Evolutionary conservation across 2,888 invertebrate species (phyloP).

Genomic region (Drosophila sordidapex): DNA sequence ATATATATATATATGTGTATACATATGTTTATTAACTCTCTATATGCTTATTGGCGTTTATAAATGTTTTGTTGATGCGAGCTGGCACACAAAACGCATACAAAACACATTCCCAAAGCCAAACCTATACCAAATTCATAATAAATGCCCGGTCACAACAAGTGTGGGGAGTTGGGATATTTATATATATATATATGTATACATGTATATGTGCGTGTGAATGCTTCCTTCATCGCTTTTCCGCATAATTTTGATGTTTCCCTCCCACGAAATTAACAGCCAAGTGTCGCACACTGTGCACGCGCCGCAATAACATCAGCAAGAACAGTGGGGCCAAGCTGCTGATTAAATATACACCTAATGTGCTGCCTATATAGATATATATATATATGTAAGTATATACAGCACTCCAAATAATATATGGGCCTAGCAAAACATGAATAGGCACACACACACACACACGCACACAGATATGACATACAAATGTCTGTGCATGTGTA

Average conservation of each 20-base stretch:
- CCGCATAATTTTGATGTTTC: slow-evolving; percentile 60
- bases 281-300: slow-evolving; percentile 68
- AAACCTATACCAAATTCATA: slow-evolving; percentile 25
- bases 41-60: slow-evolving; percentile 35
- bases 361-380: slow-evolving; percentile 35
- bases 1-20: not conserved
- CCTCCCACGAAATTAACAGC: slow-evolving; percentile 43
- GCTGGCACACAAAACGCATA: slow-evolving; percentile 34
- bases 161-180: not conserved
- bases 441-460: slow-evolving; percentile 5
- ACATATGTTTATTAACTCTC: slow-evolving; percentile 39
- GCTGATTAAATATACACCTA: slow-evolving; percentile 76
- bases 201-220: slow-evolving; percentile 6
- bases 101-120: slow-evolving; percentile 5
- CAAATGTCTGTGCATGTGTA: no score
- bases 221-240: slow-evolving; percentile 62
- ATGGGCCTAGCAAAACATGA: slow-evolving; percentile 20
- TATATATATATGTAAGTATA: not conserved
- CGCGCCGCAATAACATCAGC: slow-evolving; percentile 39
- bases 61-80: slow-evolving; percentile 39
- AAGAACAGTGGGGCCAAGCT: slow-evolving; percentile 38
- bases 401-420: slow-evolving; percentile 33
- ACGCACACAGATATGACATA: not conserved
- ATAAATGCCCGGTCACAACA: slow-evolving; percentile 14
- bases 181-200: not conserved